Evolutionary conservation across 2,797 vertebrate species (phyloP), one percentile per base, ranked within the genome.

Genomic region (Furcifer pardalis): DNA sequence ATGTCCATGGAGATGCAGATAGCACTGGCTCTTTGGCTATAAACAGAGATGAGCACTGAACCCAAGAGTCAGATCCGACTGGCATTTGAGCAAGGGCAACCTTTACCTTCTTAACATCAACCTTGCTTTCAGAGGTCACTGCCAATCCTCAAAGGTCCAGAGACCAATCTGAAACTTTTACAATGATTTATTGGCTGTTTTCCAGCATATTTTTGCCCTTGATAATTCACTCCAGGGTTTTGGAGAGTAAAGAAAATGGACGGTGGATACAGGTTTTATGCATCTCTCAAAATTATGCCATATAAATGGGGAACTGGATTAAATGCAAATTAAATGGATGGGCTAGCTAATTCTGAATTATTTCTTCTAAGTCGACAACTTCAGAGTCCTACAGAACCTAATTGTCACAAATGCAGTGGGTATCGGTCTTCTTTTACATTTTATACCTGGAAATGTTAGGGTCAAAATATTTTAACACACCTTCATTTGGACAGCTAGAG

Each of bases 141-240:
- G 56, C n/a, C 3, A 35, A 35, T 63, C n/a, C 56, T 46, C 35
- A n/a, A n/a, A n/a, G n/a, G 40, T 74, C 35, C 25, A 32, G 0
- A 59, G 35, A 60, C 82, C 80, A 44, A 68, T 27, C 40, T 77
- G 78, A 77, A 0, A 0, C 32, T 82, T 56, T 73, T 77, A 84
- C 68, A 9, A 12, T 37, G 17, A 71, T 44, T 0, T 0, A 44
- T 81, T 59, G 74, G 7, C 5, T 77, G 10, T 44, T 35, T 46
- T 17, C 66, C 42, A 49, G 40, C 21, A 8, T 27, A 13, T 19
- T 8, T 40, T 81, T 52, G 17, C 13, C 66, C 40, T 71, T 35
- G 66, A 21, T 42, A 19, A 46, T 46, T n/a, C 72, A 3, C 13
- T 49, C 8, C 12, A 17, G 17, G 72, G 1, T 75, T 63, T 72